A percentile compares a stretch with the other conserved stretches of the same genome.
These are phyloP conservation scores for Rhea pennata DNA, from an alignment of 2,113 vertebrate genomes.

Conservation along the genomic window DNA sequence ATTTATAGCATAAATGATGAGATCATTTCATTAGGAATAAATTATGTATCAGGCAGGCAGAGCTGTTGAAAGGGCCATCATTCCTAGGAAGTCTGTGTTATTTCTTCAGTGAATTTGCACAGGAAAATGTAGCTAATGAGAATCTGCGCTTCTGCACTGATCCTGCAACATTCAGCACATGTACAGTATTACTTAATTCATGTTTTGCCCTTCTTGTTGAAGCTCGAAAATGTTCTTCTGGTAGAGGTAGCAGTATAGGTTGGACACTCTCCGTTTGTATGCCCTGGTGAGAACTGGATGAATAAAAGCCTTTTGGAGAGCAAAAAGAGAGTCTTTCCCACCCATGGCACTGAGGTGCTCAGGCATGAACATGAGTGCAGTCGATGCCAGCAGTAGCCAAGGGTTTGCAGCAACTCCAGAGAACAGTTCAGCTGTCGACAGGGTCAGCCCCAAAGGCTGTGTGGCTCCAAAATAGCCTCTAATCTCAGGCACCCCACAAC, in stretches of 20 bases:
- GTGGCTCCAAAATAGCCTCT: conserved; percentile 44
- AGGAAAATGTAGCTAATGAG: neutral
- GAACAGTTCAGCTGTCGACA: neutral
- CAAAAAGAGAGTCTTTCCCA: neutral
- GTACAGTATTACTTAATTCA: neutral
- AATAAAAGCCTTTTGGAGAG: neutral
- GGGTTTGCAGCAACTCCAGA: neutral
- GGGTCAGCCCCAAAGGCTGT: neutral
- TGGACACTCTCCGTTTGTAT: neutral
- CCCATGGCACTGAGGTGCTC: neutral
- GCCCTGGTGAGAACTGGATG: neutral
- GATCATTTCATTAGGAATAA: neutral
- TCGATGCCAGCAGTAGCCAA: accelerated
- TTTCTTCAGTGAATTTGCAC: neutral
- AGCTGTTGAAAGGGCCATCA: neutral
- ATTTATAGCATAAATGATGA: neutral
- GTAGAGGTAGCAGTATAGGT: accelerated
- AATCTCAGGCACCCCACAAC: conserved; percentile 2
- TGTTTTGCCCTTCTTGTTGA: accelerated
- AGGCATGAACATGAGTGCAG: accelerated
- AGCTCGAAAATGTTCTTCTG: neutral
- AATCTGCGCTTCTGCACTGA: neutral
- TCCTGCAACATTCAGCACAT: neutral
- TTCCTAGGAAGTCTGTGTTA: neutral
- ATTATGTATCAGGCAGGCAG: neutral